Conservation (phyloP, 2,113 vertebrate genomes). For the Sinocyclocheilus anshuiensis region DNA sequence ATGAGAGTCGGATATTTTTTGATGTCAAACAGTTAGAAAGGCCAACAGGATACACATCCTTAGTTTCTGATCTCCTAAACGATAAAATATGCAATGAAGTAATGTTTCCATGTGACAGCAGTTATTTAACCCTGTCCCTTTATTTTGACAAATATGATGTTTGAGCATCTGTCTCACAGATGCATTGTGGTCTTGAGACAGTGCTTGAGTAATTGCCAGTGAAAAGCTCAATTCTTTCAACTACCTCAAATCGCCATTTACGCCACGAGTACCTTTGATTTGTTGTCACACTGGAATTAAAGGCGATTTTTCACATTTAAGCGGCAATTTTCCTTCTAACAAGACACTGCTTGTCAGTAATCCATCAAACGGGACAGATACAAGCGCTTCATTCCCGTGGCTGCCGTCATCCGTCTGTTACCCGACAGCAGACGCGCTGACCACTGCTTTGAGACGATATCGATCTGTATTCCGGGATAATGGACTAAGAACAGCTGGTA, state of each 20-base stretch:
- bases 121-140: not conserved
- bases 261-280: conserved; percentile 48
- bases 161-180: not conserved
- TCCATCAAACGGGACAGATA: conserved; percentile 11
- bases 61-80: too few species aligned
- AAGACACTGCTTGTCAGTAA: not conserved
- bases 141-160: not conserved
- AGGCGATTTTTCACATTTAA: conserved; percentile 25
- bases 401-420: not conserved
- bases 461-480: not conserved
- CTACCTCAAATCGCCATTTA: conserved; percentile 52
- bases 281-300: conserved; percentile 39
- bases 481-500: not conserved
- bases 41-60: too few species aligned
- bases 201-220: not conserved
- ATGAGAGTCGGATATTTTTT: too few species aligned
- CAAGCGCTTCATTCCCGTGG: not conserved
- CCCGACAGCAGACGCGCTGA: not conserved
- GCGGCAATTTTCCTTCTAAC: conserved; percentile 11
- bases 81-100: too few species aligned
- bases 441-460: not conserved
- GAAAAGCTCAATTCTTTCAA: conserved; percentile 47
- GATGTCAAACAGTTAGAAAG: too few species aligned
- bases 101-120: not conserved
- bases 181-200: not conserved